Evolutionary conservation across 2,888 invertebrate species (phyloP), one percentile per base, ranked within the genome.

Genomic region (Chrysolina americana): DNA sequence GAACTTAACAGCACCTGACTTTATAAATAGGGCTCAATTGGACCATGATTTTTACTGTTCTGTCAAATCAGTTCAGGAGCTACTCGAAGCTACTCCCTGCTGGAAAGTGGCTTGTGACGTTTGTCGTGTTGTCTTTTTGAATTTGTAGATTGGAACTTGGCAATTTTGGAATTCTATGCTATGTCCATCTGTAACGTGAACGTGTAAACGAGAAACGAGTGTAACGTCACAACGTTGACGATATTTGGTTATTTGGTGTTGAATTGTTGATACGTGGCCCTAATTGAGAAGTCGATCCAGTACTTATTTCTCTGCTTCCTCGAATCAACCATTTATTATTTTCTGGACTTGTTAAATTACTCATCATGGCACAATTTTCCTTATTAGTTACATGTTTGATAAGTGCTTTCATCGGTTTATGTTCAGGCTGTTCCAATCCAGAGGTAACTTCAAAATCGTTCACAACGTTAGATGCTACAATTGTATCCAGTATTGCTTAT

Each of bases 391-490:
- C 53, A 8, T 48, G 36, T 19, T 68, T 68, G 19, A 15, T 41
- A 56, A 17, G 47, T 53, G 53, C 36, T 13, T 68, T 36, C 19
- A 17, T 28, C 21, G 82, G 79, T 66, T 79, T 84, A 50, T 86
- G 87, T 62, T 86, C 88, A 73, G 87, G 87, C 69, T 92, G 92
- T 85, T 86, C 87, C 76, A 93, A 92, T 82, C 93, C 93, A 10
- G 90, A 93, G 89, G 92, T 94, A 13, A 91, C 92, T 73, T 92
- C 95, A n/a, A 92, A 92, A 69, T 93, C 94, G 0, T 98, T 97
- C 88, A 96, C 97, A 64, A 98, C 98, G 19, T 92, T 94, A 87
- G 98, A 99, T 90, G 96, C 96, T 0, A 96, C 97, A 65, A 93
- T 98, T 76, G 93, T 98, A 13, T 94, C 95, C 79, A 94, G 92